Base-by-base conservation (phyloP, 2,888 invertebrate genomes). In the Gryllus longicercus region DNA sequence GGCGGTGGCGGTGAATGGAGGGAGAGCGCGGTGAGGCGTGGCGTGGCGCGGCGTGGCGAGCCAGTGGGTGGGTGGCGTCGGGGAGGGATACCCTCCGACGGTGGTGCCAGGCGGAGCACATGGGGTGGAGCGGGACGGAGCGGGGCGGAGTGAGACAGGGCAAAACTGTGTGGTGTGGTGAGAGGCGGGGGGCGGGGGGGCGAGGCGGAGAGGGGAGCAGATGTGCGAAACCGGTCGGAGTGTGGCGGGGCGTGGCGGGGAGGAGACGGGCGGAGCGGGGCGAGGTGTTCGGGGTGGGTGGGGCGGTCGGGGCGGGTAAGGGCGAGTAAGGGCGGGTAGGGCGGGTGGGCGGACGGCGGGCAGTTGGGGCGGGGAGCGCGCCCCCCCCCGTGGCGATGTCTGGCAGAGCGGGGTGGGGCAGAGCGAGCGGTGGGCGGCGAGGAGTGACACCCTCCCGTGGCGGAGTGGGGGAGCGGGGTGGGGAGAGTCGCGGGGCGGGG, bases 231-330 rank as follows among this genome's bases (percentile, higher is more conserved):
- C 4, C 1, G 14, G 63, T 3, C 63, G 51, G 77, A 10, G 8
- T 38, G 5, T 2, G 38, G 4, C 38, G 38, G n/a, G 4, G 16
- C 16, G 3, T 0, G 63, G 63, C n/a, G n/a, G 63, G 10, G n/a
- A 4, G 8, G 16, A 81, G 79, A n/a, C n/a, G 80, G 81, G 81
- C 82, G 75, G 78, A 5, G 3, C 12, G 12, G 3, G 3, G 16
- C 16, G 18, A 0, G 63, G 63, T 2, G 51, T 50, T n/a, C n/a
- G n/a, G n/a, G n/a, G n/a, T n/a, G n/a, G n/a, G n/a, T n/a, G n/a
- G n/a, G n/a, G n/a, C n/a, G n/a, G n/a, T n/a, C n/a, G n/a, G n/a
- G n/a, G n/a, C n/a, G n/a, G n/a, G n/a, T n/a, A n/a, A n/a, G n/a
- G 74, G 63, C 38, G 38, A 8, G 38, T 4, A 0, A 5, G 38